Percentiles rank a stretch among this genome's conserved stretches.
phyloP scores from a whole-genome alignment of 2,797 vertebrate species.

The Garrulus glandarius region DNA sequence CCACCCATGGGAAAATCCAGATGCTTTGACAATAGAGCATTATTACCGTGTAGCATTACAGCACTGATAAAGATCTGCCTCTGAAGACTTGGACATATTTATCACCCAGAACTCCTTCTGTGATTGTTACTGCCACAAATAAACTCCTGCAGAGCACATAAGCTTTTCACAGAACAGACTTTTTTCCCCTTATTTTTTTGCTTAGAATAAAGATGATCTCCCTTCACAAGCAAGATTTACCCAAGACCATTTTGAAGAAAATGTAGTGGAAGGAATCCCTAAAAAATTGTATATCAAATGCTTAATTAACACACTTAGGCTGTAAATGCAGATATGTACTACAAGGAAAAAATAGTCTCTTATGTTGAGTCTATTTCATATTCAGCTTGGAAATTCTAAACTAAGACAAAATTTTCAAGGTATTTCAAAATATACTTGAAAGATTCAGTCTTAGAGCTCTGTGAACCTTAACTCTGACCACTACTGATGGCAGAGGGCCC shows the following conservation, averaged over 20 bases:
- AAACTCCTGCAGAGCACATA: slow-evolving; percentile 43
- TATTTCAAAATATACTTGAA: neutral
- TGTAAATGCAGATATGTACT: slow-evolving; percentile 49
- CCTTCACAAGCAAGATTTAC: slow-evolving; percentile 30
- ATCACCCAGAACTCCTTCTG: slow-evolving; percentile 41
- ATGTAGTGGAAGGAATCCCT: slow-evolving; percentile 54
- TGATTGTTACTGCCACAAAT: slow-evolving; percentile 28
- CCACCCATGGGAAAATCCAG: neutral
- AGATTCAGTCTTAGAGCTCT: neutral
- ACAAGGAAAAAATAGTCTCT: slow-evolving; percentile 7
- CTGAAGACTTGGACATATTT: slow-evolving; percentile 27
- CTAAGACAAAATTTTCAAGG: slow-evolving; percentile 27
- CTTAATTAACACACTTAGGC: slow-evolving; percentile 50
- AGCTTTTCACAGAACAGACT: slow-evolving; percentile 32
- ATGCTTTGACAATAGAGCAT: neutral
- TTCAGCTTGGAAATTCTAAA: slow-evolving; percentile 46
- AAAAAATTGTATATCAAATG: slow-evolving; percentile 41
- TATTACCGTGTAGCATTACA: neutral
- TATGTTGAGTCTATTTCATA: slow-evolving; percentile 33
- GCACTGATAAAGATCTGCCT: slow-evolving; percentile 1
- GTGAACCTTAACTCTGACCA: neutral
- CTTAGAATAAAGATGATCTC: slow-evolving; percentile 28
- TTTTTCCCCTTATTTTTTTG: neutral
- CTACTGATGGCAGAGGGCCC: neutral
- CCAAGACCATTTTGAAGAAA: slow-evolving; percentile 22